Conservation (phyloP, 2,113 vertebrate genomes). For the Thomomys bottae region DNA sequence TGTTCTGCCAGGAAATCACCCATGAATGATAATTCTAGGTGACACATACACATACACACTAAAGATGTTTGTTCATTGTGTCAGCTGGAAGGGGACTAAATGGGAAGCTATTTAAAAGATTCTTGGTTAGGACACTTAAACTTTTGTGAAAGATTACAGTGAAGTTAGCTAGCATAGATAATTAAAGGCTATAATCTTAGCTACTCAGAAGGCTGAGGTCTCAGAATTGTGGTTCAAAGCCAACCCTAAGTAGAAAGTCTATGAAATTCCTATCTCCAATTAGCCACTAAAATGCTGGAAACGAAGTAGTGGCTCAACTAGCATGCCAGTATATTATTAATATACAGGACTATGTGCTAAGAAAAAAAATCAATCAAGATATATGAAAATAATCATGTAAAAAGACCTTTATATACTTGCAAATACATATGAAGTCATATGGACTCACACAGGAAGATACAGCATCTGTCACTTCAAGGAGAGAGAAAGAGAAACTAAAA, state of each 20-base stretch:
- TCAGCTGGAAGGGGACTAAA: conserved; percentile 17
- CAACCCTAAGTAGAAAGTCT: not conserved
- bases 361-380: not conserved
- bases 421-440: not conserved
- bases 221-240: not conserved
- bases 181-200: no score
- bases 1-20: not conserved
- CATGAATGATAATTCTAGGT: not conserved
- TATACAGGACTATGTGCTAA: not conserved
- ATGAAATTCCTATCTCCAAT: no score
- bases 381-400: not conserved
- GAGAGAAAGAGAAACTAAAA: not conserved
- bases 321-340: not conserved
- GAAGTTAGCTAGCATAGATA: no score
- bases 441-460: not conserved
- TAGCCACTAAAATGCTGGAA: no score
- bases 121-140: not conserved
- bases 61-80: not conserved
- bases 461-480: not conserved
- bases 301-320: no score
- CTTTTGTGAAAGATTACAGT: not conserved
- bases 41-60: no score
- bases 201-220: no score
- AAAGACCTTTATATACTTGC: conserved; percentile 9
- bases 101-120: not conserved